Evolutionary conservation across 23 tunicate genomes (phyloP).

Genomic region (Botrylloides violaceus): DNA sequence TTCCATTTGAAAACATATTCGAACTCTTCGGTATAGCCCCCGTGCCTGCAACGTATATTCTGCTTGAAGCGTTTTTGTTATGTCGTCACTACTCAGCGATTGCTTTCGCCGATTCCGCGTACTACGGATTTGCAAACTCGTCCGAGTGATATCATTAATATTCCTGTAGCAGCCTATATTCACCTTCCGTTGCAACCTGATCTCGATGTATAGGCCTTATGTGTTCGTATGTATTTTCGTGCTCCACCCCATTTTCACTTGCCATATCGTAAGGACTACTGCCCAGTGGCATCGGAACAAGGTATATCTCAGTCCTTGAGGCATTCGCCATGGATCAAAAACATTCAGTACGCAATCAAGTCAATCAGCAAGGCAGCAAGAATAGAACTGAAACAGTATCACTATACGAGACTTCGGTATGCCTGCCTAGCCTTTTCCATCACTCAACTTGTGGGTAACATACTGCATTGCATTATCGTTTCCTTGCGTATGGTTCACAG

Average conservation of each 20-base stretch:
- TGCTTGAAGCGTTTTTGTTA: background rate
- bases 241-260: background rate
- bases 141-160: too few relatives aligned
- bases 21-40: background rate
- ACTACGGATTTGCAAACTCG: too few relatives aligned
- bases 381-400: too few relatives aligned
- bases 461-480: background rate
- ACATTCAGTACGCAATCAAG: too few relatives aligned
- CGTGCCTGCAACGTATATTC: background rate
- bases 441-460: too few relatives aligned
- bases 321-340: too few relatives aligned
- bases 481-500: background rate
- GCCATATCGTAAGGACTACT: background rate
- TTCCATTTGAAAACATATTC: background rate
- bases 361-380: too few relatives aligned
- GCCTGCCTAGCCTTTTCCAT: too few relatives aligned
- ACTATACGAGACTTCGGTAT: too few relatives aligned
- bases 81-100: too few relatives aligned
- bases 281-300: background rate
- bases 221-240: background rate
- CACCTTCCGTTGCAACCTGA: background rate
- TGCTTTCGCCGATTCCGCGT: too few relatives aligned
- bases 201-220: background rate
- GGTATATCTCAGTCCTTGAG: background rate
- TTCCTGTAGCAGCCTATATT: too few relatives aligned